Base-by-base conservation (phyloP, 2,113 vertebrate genomes). In the Leptodactylus fuscus region DNA sequence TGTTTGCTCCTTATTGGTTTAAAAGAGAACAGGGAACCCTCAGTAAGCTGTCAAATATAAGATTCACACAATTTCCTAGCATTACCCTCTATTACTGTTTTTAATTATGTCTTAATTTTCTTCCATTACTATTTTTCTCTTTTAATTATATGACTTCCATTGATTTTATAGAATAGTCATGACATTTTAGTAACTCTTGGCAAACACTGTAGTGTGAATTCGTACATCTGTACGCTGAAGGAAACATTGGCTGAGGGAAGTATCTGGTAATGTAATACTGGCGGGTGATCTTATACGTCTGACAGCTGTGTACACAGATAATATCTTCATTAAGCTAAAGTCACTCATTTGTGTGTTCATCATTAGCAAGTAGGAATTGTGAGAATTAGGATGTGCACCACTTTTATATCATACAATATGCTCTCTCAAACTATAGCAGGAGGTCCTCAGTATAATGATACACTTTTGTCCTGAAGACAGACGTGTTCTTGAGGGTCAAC, bases 131-230 rank as follows among this genome's bases (percentile, higher is more conserved):
- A 7, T 29, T 62, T 62, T 34, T 11, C 62, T 29, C 3, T 10
- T 67, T 18, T 67, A 62, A 34, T 65, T 38, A 69, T 69, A 16
- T 4, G 16, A 65, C 29, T 32, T 65, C 15, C 27, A 38, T 38
- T 69, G 32, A 38, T 4, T 22, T 67, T 20, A 38, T 36, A 18
- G 34, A 36, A 41, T 32, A 51, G 27, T 34, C 11, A 51, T 53
- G 74, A 76, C 46, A 76, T 76, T 51, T 18, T 34, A 76, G 46
- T 29, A 51, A 34, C 74, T 29, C 48, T 51, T 76, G 74, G 74
- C 36, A 76, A 76, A 76, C 48, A 32, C 16, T 76, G 15, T 34
- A 34, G 74, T 76, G 74, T 76, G 74, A 76, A 76, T 22, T 76
- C 46, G 8, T 76, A 76, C 74, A 76, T 51, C 74, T 51, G 74